Evolutionary conservation across 2,113 vertebrate species (phyloP).

Genomic region (Dipodomys stephensi): DNA sequence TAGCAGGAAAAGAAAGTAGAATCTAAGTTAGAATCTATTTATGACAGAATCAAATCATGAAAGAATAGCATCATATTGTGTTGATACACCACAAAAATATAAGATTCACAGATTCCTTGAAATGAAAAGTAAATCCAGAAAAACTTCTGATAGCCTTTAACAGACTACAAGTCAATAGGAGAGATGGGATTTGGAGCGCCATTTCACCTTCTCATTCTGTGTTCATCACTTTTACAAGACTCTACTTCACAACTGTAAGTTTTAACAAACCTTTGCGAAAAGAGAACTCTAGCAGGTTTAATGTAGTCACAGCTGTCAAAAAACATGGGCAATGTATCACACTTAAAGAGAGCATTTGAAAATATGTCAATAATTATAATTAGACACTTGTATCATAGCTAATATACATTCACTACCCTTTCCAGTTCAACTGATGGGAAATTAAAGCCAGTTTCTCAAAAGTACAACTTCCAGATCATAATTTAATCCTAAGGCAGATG

Average conservation of each 20-base stretch:
- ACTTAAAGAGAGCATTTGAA: slow-evolving; percentile 71
- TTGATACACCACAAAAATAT: background rate
- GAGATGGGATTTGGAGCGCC: slow-evolving; percentile 20
- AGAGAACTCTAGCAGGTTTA: slow-evolving; percentile 24
- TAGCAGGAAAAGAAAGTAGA: background rate
- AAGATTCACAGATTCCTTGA: slow-evolving; percentile 41
- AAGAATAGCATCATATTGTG: background rate
- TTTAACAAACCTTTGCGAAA: slow-evolving; percentile 70
- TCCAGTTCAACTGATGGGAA: slow-evolving; percentile 72
- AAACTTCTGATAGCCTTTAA: slow-evolving; percentile 64
- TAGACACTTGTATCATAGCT: slow-evolving; percentile 61
- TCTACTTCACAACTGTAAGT: slow-evolving; percentile 57
- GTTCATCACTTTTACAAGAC: slow-evolving; percentile 51
- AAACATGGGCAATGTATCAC: slow-evolving; percentile 22
- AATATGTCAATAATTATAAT: slow-evolving; percentile 72
- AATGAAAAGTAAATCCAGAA: slow-evolving; percentile 61
- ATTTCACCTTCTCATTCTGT: slow-evolving; percentile 46
- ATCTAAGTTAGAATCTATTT: background rate
- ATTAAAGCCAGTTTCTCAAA: slow-evolving; percentile 74
- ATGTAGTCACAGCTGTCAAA: slow-evolving; percentile 58
- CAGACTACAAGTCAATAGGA: slow-evolving; percentile 54
- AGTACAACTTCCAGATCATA: slow-evolving; percentile 60
- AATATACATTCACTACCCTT: slow-evolving; percentile 61
- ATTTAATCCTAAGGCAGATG: slow-evolving; percentile 58
- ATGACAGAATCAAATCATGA: slow-evolving; percentile 5